These are phyloP conservation scores for Sciurus niger DNA, from an alignment of 2,113 vertebrate species.

Conservation along the genomic window DNA sequence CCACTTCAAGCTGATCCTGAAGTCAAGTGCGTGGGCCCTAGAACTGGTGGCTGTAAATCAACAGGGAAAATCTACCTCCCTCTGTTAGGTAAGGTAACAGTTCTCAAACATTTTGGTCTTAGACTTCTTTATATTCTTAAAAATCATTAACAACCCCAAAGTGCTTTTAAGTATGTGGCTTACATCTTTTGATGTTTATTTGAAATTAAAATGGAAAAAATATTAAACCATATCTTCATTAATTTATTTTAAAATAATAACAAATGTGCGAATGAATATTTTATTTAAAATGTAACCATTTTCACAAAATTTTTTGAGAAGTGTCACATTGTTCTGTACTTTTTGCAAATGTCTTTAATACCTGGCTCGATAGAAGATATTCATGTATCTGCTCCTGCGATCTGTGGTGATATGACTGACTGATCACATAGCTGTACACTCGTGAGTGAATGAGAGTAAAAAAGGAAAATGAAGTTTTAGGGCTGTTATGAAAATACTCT, in stretches of 20 bases:
- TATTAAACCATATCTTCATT: not conserved
- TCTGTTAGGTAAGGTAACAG: not conserved
- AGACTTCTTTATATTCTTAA: constrained; percentile 20
- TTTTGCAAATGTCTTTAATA: not conserved
- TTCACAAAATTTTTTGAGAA: constrained; percentile 33
- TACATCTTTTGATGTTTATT: not conserved
- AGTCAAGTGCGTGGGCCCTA: not conserved
- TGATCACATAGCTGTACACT: not conserved
- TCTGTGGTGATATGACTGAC: not conserved
- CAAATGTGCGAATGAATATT: not conserved
- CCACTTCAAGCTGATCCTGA: not conserved
- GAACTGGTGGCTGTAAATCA: not conserved
- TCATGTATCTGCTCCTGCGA: not conserved
- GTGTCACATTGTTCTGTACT: not conserved
- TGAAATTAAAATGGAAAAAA: constrained; percentile 41
- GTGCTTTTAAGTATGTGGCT: constrained; percentile 4
- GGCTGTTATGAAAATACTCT: not conserved
- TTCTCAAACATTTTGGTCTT: constrained; percentile 44
- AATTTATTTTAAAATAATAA: constrained; percentile 44
- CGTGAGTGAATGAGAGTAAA: not conserved
- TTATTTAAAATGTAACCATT: not conserved
- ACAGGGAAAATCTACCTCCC: not conserved
- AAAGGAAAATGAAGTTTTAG: not conserved
- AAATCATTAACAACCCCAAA: constrained; percentile 2
- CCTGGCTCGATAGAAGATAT: constrained; percentile 12